Conservation (phyloP, 2,113 vertebrate genomes). For the Neomonachus schauinslandi region DNA sequence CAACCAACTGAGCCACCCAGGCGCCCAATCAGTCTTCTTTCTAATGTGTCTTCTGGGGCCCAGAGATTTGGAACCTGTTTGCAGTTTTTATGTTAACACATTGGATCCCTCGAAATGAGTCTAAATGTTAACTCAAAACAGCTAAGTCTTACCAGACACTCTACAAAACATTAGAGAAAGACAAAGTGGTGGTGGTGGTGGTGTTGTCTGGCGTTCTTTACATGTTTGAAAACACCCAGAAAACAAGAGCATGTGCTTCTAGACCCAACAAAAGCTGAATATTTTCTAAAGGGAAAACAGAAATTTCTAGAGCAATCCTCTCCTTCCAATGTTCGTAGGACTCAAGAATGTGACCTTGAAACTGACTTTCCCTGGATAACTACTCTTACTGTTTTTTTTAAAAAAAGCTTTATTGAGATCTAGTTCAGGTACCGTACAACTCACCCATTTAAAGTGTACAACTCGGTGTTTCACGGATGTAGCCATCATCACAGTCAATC, state of each 20-base stretch:
- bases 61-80: not conserved
- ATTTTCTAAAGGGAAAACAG: not conserved
- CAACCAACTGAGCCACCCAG: no score
- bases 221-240: not conserved
- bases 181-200: not conserved
- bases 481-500: not conserved
- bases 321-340: not conserved
- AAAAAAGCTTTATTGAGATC: not conserved
- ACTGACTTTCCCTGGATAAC: not conserved
- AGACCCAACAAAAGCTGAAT: not conserved
- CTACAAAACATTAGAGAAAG: not conserved
- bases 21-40: not conserved
- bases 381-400: not conserved
- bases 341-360: not conserved
- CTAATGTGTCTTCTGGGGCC: not conserved
- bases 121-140: not conserved
- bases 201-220: not conserved
- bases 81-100: not conserved
- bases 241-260: not conserved
- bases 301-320: not conserved
- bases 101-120: not conserved
- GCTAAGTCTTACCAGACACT: not conserved
- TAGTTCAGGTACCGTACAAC: not conserved
- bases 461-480: not conserved
- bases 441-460: not conserved